phyloP scores from a whole-genome alignment of 1,140 invertebrate genomes.

The Brachionus sp. region DNA sequence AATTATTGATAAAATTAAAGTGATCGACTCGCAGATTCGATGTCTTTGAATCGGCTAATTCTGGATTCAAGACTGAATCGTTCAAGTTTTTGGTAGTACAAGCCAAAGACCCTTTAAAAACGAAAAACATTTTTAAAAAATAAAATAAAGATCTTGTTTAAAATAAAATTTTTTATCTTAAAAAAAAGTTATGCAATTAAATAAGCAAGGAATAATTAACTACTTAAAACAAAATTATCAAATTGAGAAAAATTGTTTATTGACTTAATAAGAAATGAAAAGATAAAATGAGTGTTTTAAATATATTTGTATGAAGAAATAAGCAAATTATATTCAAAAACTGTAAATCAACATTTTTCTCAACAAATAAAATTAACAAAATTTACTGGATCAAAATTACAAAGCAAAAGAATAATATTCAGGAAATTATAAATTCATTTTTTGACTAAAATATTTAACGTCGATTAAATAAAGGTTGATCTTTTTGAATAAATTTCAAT shows the following conservation, averaged over 20 bases:
- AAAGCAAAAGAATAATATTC: no score
- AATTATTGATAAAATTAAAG: conserved; percentile 12
- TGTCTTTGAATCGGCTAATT: neutral
- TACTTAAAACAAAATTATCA: neutral
- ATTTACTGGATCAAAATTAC: no score
- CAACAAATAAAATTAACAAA: no score
- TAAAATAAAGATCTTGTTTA: no score
- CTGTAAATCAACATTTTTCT: no score
- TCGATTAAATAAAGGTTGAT: no score
- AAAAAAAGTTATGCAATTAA: neutral
- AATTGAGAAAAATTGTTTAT: neutral
- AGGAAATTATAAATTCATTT: no score
- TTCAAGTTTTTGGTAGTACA: neutral
- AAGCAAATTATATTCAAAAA: neutral
- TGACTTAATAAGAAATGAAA: neutral
- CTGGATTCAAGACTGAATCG: neutral
- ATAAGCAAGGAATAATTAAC: neutral
- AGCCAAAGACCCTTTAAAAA: neutral
- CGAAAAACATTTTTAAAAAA: neutral
- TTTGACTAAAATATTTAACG: no score
- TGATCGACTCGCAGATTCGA: conserved; percentile 11
- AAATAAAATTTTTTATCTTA: neutral
- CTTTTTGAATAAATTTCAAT: neutral
- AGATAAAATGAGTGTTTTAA: neutral
- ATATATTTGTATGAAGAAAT: neutral